Evolutionary conservation across 2,888 invertebrate genomes (phyloP), one percentile per base, ranked within the genome.

Genomic region (Hedya salicella): DNA sequence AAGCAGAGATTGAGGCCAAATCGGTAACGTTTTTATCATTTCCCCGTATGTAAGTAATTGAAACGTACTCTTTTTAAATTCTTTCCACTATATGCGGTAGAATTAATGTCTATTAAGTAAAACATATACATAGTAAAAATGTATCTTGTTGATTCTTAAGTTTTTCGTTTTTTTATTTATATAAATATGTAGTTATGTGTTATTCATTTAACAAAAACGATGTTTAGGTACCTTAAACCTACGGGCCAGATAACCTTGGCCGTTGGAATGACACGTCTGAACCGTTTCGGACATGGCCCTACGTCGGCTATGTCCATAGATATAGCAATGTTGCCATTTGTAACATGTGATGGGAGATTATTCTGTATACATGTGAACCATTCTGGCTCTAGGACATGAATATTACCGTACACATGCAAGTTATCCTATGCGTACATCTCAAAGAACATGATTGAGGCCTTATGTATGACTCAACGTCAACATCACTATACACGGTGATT

Each of bases 311-410:
- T 77, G 80, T 77, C 77, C 79, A 76, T 74, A 76, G 78, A 75
- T 75, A 85, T 78, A 76, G 79, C 78, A 80, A 85, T 83, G 79
- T 80, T 77, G 82, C 86, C 83, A 80, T 86, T 84, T 83, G 80
- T 82, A 85, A 85, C 85, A 80, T 86, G 81, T 86, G 89, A 90
- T 89, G 84, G 79, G 76, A 88, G 89, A 89, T 90, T 88, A 83
- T 80, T 82, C 82, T 82, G 82, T 85, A 86, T 36, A 87, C 86
- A 82, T 82, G 80, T 76, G 73, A 73, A 76, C 71, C 77, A 75
- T 76, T 75, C 73, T 72, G 72, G 74, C 71, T 76, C 73, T 36
- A 78, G 79, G 30, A 74, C 78, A 79, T 75, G 77, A 75, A 79
- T 70, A 53, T 67, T 56, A 70, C 71, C 70, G 80, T 80, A 74